A percentile compares a stretch with the other conserved stretches of the same genome.
phyloP scores from a whole-genome alignment of 2,113 vertebrate genomes.

The Ceyx cyanopectus region DNA sequence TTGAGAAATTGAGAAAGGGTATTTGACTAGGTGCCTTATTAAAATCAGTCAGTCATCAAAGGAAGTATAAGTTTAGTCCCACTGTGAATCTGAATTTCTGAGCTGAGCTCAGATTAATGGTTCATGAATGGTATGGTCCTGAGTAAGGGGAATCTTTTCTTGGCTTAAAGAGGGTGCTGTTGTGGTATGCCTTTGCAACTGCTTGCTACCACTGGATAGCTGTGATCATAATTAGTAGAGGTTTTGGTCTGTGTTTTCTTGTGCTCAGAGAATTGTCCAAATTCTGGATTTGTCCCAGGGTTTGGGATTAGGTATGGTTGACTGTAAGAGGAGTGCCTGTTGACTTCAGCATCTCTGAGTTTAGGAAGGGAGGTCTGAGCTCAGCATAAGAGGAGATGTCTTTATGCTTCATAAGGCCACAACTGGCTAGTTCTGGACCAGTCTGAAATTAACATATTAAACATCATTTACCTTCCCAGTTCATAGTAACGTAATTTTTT shows the following conservation, averaged over 20 bases:
- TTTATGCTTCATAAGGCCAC: background rate
- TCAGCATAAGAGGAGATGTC: background rate
- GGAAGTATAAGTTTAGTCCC: background rate
- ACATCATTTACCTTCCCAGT: background rate
- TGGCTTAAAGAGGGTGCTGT: background rate
- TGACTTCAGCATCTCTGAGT: background rate
- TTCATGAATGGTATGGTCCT: background rate
- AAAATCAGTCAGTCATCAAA: background rate
- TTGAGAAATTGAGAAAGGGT: background rate
- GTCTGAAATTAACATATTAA: background rate
- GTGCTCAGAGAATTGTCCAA: background rate
- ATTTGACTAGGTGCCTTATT: background rate
- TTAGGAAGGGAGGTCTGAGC: constrained; percentile 2
- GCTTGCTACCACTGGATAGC: background rate
- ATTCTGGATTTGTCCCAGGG: background rate
- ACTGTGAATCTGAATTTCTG: background rate
- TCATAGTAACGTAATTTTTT: background rate
- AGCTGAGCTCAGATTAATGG: background rate
- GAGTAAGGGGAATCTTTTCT: background rate
- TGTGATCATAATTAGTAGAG: background rate
- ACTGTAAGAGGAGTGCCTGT: background rate
- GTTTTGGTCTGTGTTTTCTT: background rate
- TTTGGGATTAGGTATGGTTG: background rate
- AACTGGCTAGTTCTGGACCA: background rate
- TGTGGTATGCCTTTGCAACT: background rate